Conservation (phyloP, 1,140 invertebrate genomes). For the Trichonephila clavipes region DNA sequence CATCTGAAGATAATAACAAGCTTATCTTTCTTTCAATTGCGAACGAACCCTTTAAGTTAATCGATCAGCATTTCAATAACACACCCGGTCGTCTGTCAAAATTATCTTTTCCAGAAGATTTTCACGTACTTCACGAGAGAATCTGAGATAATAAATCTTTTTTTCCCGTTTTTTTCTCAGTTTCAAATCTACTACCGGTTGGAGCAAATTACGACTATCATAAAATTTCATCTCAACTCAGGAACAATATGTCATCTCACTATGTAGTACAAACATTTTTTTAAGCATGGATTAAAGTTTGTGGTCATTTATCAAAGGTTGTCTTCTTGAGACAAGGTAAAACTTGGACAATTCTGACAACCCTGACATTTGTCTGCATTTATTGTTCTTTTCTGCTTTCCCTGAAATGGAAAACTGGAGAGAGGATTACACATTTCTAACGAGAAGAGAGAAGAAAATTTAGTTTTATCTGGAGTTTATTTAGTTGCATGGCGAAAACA, state of each 20-base stretch:
- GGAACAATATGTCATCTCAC: slow-evolving; percentile 1
- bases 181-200: not conserved
- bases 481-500: no score
- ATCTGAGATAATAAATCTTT: slow-evolving; percentile 11
- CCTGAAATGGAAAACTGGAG: not conserved
- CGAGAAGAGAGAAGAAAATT: not conserved
- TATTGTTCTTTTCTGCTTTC: not conserved
- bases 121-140: not conserved
- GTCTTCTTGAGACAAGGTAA: not conserved
- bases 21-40: not conserved
- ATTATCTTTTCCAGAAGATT: slow-evolving; percentile 14
- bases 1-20: not conserved
- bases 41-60: not conserved
- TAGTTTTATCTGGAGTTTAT: no score
- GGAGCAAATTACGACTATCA: slow-evolving; percentile 31
- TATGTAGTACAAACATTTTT: slow-evolving; percentile 1
- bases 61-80: slow-evolving; percentile 33
- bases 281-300: slow-evolving; percentile 23
- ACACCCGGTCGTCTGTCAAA: not conserved
- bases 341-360: not conserved
- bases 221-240: slow-evolving; percentile 11
- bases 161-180: not conserved
- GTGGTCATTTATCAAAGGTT: slow-evolving; percentile 6
- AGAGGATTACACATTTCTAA: not conserved
- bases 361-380: slow-evolving; percentile 1